These are phyloP conservation scores for Pherbina coryleti DNA, from an alignment of 2,888 invertebrate species.

Conservation along the genomic window DNA sequence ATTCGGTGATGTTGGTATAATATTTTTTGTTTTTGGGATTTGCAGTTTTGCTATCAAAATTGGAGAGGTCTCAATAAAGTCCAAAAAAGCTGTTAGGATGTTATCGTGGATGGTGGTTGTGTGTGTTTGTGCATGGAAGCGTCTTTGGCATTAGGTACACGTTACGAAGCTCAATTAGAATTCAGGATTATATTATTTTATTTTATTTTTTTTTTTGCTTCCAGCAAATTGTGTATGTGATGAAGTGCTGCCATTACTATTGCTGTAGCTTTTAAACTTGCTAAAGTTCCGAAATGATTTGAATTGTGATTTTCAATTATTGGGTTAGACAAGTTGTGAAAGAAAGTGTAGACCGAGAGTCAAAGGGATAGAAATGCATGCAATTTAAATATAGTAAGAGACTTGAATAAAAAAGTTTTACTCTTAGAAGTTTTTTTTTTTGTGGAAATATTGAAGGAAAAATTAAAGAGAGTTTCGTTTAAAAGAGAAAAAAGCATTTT, in stretches of 20 bases:
- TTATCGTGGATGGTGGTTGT: neutral
- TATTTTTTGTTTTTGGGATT: slow-evolving; percentile 16
- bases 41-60: slow-evolving; percentile 20
- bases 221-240: slow-evolving; percentile 1
- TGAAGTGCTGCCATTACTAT: slow-evolving; percentile 21
- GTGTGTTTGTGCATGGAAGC: slow-evolving; percentile 1
- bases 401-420: too few species aligned
- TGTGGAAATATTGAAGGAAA: too few species aligned
- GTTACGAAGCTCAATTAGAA: slow-evolving; percentile 7
- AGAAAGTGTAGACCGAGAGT: neutral
- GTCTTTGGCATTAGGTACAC: neutral
- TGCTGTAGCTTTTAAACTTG: slow-evolving; percentile 11
- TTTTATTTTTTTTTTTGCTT: neutral
- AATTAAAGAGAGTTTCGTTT: too few species aligned
- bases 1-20: slow-evolving; percentile 15
- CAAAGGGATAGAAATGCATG: neutral
- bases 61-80: slow-evolving; percentile 5
- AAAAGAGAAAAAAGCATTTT: too few species aligned
- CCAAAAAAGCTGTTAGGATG: slow-evolving; percentile 21
- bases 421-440: too few species aligned
- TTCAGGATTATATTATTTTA: neutral
- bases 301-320: neutral
- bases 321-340: neutral
- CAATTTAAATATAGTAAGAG: too few species aligned
- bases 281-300: neutral